phyloP scores from a whole-genome alignment of 2,888 invertebrate genomes.

The Thalpophila matura region DNA sequence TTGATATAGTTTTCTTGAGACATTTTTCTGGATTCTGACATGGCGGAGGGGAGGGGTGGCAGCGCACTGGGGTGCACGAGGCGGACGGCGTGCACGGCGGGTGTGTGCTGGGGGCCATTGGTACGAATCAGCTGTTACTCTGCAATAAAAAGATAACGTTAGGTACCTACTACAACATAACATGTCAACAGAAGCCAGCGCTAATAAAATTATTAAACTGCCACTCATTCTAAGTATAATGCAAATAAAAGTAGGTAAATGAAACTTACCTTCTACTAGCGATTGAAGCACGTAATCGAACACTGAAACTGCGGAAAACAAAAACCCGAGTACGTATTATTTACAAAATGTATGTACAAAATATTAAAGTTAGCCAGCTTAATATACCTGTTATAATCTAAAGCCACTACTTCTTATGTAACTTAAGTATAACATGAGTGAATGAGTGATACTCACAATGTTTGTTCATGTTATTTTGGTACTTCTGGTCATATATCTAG shows the following conservation, averaged over 20 bases:
- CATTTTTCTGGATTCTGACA: slow-evolving; percentile 82
- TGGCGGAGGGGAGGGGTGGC: slow-evolving; percentile 82
- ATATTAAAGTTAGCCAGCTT: no score
- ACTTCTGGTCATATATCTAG: slow-evolving; percentile 73
- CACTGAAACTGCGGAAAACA: slow-evolving; percentile 26
- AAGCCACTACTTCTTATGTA: slow-evolving; percentile 6
- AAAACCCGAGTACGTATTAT: slow-evolving; percentile 20
- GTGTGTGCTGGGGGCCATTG: slow-evolving; percentile 80
- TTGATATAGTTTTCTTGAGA: slow-evolving; percentile 75
- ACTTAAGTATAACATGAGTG: slow-evolving; percentile 53
- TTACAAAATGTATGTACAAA: background rate
- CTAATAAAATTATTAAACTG: slow-evolving; percentile 67
- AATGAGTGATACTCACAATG: slow-evolving; percentile 79
- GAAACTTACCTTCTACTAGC: slow-evolving; percentile 66
- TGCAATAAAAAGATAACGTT: slow-evolving; percentile 63
- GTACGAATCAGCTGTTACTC: slow-evolving; percentile 60
- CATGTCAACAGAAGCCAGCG: slow-evolving; percentile 72
- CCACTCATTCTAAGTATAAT: slow-evolving; percentile 71
- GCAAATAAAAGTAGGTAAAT: slow-evolving; percentile 48
- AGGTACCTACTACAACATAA: slow-evolving; percentile 10
- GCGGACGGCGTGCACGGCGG: slow-evolving; percentile 85
- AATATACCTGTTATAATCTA: slow-evolving; percentile 8
- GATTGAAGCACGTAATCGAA: slow-evolving; percentile 23
- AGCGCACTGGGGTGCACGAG: slow-evolving; percentile 80
- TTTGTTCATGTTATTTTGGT: slow-evolving; percentile 78